phyloP scores from a whole-genome alignment of 2,113 vertebrate species.

The Paratilapia polleni region DNA sequence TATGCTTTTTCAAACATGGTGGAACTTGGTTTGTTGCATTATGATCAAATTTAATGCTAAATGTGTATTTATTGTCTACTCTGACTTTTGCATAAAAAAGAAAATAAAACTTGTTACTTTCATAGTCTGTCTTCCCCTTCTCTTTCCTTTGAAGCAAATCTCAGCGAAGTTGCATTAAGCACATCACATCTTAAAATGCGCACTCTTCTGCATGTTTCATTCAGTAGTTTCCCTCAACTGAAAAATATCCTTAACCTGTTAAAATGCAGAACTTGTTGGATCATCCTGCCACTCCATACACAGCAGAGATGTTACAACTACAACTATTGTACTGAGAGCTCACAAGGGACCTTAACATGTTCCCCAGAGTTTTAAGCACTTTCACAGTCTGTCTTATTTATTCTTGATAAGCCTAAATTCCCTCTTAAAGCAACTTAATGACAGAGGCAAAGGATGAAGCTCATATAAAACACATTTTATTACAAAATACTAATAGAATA shows the following conservation, averaged over 20 bases:
- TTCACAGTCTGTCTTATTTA: not conserved
- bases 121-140: constrained; percentile 14
- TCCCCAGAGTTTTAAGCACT: not conserved
- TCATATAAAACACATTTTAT: constrained; percentile 30
- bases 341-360: not conserved
- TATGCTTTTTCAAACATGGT: constrained; percentile 36
- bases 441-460: not conserved
- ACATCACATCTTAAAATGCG: not conserved
- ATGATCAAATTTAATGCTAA: constrained; percentile 73
- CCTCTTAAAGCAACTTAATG: not conserved
- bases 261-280: not conserved
- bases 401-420: not conserved
- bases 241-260: not conserved
- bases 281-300: not conserved
- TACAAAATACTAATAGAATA: constrained; percentile 19
- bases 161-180: not conserved
- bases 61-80: constrained; percentile 79
- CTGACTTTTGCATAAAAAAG: constrained; percentile 61
- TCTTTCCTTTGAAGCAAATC: not conserved
- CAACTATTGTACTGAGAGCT: not conserved
- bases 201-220: not conserved
- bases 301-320: not conserved
- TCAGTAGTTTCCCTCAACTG: not conserved
- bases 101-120: constrained; percentile 66
- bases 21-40: constrained; percentile 66